Evolutionary conservation across 1,140 invertebrate genomes (phyloP).

Genomic region (Macrobrachium nipponense): DNA sequence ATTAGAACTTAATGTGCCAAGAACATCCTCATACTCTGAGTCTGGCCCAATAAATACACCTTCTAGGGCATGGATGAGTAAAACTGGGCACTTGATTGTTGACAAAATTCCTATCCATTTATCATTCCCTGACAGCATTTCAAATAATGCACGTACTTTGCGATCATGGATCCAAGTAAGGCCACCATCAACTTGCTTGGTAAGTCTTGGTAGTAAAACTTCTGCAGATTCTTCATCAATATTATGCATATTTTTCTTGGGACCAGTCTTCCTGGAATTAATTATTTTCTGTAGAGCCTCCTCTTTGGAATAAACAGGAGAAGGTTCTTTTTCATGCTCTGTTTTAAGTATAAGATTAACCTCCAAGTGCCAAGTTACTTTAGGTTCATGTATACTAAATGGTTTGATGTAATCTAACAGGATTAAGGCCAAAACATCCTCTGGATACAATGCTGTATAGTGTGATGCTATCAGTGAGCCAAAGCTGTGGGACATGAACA

Average conservation of each 20-base stretch:
- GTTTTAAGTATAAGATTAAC: background rate
- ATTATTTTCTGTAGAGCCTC: slow-evolving; percentile 13
- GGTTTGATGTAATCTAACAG: slow-evolving; percentile 16
- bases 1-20: slow-evolving; percentile 13
- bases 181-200: slow-evolving; percentile 14
- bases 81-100: slow-evolving; percentile 28
- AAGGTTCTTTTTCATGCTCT: slow-evolving; percentile 1
- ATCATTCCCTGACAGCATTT: background rate
- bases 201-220: slow-evolving; percentile 28
- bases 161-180: slow-evolving; percentile 33
- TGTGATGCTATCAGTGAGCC: slow-evolving; percentile 2
- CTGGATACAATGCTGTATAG: slow-evolving; percentile 26
- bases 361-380: background rate
- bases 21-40: background rate
- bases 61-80: slow-evolving; percentile 11
- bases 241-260: background rate
- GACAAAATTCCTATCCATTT: slow-evolving; percentile 1
- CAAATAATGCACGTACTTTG: slow-evolving; percentile 5
- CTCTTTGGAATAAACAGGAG: slow-evolving; percentile 1
- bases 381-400: background rate
- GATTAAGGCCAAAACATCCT: slow-evolving; percentile 31
- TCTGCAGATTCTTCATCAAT: slow-evolving; percentile 39
- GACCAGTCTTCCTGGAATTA: slow-evolving; percentile 7
- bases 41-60: background rate
- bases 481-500: slow-evolving; percentile 37